Evolutionary conservation across 2,113 vertebrate species (phyloP).

Genomic region (Saiga tatarica): DNA sequence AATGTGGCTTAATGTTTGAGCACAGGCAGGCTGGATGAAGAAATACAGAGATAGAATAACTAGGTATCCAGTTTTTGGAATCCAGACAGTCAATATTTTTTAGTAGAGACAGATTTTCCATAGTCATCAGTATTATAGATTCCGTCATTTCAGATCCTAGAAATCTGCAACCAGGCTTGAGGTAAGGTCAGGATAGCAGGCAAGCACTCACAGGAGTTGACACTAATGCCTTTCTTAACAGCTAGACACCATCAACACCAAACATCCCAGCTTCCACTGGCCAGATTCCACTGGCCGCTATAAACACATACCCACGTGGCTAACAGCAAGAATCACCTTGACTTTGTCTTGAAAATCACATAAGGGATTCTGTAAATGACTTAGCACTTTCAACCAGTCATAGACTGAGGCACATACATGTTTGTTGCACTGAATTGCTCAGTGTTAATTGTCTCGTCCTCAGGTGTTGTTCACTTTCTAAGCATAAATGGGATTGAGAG

Average conservation of each 20-base stretch:
- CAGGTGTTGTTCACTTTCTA: slow-evolving; percentile 75
- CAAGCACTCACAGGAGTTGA: neutral
- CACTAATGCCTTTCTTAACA: neutral
- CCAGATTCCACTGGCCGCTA: too few relatives aligned
- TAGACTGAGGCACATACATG: slow-evolving; percentile 45
- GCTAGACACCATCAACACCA: neutral
- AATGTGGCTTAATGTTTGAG: neutral
- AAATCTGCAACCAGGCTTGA: neutral
- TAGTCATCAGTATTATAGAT: neutral
- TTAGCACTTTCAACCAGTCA: slow-evolving; percentile 45
- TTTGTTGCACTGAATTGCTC: slow-evolving; percentile 6
- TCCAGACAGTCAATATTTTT: neutral
- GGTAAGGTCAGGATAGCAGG: neutral
- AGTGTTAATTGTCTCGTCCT: slow-evolving; percentile 63
- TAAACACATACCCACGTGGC: neutral
- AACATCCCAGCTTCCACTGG: neutral
- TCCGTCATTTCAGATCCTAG: neutral
- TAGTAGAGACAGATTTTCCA: neutral
- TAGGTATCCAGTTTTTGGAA: neutral
- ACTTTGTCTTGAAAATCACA: slow-evolving; percentile 25
- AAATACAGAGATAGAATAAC: neutral
- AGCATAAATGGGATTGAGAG: slow-evolving; percentile 74
- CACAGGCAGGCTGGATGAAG: neutral
- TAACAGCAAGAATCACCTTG: slow-evolving; percentile 15
- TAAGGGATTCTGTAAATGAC: slow-evolving; percentile 53